Conservation (phyloP, 2,113 vertebrate genomes). For the Oxyura jamaicensis region DNA sequence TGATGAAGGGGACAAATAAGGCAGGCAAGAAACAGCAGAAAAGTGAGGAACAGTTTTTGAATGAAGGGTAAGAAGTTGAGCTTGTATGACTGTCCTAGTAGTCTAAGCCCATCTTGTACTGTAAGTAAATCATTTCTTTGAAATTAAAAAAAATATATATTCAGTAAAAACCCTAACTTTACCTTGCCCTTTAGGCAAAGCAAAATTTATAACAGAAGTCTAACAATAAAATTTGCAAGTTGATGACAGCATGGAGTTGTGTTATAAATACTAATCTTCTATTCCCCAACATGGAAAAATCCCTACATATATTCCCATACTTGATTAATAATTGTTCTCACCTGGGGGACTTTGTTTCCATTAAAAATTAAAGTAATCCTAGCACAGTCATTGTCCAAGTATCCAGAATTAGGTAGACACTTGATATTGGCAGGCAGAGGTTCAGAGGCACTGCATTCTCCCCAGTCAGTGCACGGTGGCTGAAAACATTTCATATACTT, state of each 20-base stretch:
- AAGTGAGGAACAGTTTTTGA: not conserved
- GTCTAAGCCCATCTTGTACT: not conserved
- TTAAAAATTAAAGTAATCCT: slow-evolving; percentile 91
- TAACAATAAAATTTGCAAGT: not conserved
- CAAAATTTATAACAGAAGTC: not conserved
- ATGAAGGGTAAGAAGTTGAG: not conserved
- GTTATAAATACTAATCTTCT: not conserved
- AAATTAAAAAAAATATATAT: not conserved
- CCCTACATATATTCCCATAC: not conserved
- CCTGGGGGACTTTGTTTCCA: slow-evolving; percentile 88
- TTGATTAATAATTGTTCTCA: slow-evolving; percentile 68
- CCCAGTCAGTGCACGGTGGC: slow-evolving; percentile 87
- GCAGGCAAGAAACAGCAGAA: not conserved
- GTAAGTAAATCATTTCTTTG: not conserved
- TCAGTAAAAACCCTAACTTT: not conserved
- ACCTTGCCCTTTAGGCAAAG: not conserved
- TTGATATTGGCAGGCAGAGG: slow-evolving; percentile 76
- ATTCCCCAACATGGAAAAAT: not conserved
- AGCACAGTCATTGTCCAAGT: slow-evolving; percentile 89
- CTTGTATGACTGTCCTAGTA: not conserved
- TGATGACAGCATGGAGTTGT: not conserved
- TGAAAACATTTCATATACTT: slow-evolving; percentile 87
- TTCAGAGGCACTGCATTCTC: slow-evolving; percentile 84
- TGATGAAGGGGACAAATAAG: not conserved
- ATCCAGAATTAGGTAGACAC: slow-evolving; percentile 86